phyloP scores from a whole-genome alignment of 2,888 invertebrate genomes.

The Thecophora atra region DNA sequence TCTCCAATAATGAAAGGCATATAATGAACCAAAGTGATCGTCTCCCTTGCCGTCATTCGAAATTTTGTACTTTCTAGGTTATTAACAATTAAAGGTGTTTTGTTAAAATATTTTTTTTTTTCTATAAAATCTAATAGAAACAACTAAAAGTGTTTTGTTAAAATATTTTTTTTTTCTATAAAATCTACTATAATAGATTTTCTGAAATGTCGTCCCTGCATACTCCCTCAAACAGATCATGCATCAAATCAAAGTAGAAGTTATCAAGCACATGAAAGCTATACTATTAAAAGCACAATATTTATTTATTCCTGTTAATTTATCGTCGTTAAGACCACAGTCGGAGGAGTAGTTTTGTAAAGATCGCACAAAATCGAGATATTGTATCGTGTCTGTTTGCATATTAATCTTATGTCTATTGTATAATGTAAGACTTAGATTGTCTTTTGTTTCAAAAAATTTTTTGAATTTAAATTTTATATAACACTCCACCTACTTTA shows the following conservation, averaged over 20 bases:
- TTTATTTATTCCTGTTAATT: conserved; percentile 44
- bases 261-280: too few relatives aligned
- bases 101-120: conserved; percentile 43
- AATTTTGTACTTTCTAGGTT: conserved; percentile 42
- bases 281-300: too few relatives aligned
- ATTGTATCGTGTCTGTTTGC: conserved; percentile 34
- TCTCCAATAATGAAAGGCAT: conserved; percentile 46
- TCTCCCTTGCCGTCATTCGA: conserved; percentile 45
- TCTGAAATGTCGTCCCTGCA: conserved; percentile 46
- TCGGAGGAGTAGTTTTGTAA: conserved; percentile 40
- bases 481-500: too few relatives aligned
- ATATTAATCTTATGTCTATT: conserved; percentile 38
- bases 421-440: conserved; percentile 42
- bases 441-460: conserved; percentile 40
- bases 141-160: conserved; percentile 42
- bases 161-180: conserved; percentile 42
- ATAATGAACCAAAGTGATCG: conserved; percentile 40
- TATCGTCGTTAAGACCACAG: conserved; percentile 33
- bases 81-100: conserved; percentile 28
- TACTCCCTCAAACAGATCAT: conserved; percentile 48
- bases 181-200: conserved; percentile 40
- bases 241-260: conserved; percentile 47
- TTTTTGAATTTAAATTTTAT: conserved; percentile 39
- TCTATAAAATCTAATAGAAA: conserved; percentile 45
- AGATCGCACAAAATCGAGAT: conserved; percentile 37